These are phyloP conservation scores for Eumaeus atala DNA, from an alignment of 1,140 invertebrate genomes.

Conservation along the genomic window DNA sequence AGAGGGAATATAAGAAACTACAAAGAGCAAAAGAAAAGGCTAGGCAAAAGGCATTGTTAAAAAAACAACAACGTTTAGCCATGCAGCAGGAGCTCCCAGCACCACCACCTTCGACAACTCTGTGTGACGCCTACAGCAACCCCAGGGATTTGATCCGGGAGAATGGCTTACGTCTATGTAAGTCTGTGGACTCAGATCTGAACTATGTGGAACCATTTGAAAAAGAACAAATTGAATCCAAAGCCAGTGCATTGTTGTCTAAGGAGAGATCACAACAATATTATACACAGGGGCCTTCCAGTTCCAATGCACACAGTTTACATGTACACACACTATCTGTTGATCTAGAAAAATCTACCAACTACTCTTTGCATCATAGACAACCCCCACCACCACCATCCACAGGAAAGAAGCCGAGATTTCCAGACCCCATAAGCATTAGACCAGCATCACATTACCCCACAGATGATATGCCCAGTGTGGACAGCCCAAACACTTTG, in stretches of 20 bases:
- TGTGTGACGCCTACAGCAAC: constrained; percentile 66
- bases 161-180: constrained; percentile 50
- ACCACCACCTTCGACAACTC: constrained; percentile 39
- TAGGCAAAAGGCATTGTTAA: constrained; percentile 56
- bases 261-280: constrained; percentile 60
- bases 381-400: constrained; percentile 58
- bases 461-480: constrained; percentile 40
- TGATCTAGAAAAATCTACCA: constrained; percentile 35
- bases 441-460: constrained; percentile 64
- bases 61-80: constrained; percentile 54
- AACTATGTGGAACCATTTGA: constrained; percentile 70
- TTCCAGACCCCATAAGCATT: constrained; percentile 62
- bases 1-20: constrained; percentile 78
- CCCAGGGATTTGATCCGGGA: constrained; percentile 57
- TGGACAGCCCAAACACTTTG: constrained; percentile 26
- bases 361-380: constrained; percentile 39
- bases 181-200: constrained; percentile 66
- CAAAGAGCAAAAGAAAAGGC: constrained; percentile 66
- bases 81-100: constrained; percentile 38
- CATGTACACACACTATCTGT: constrained; percentile 41
- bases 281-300: constrained; percentile 39
- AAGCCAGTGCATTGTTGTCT: constrained; percentile 56
- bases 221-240: constrained; percentile 63
- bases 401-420: constrained; percentile 58
- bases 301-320: constrained; percentile 36